Evolutionary conservation across 1,140 invertebrate species (phyloP), one percentile per base, ranked within the genome.

Genomic region (Neodiprion lecontei): DNA sequence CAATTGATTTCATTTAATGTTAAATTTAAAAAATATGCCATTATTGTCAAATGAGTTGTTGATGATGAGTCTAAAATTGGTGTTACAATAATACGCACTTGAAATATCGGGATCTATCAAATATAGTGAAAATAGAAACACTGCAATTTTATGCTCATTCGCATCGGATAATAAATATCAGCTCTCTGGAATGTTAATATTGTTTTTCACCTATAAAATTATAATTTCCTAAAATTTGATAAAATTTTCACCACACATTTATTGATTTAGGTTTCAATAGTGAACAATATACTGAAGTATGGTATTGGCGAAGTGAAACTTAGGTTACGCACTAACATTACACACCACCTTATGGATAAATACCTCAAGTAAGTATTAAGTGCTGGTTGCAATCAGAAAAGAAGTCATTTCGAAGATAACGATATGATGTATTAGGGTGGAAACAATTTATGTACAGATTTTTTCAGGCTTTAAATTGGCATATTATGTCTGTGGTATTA

Each of bases 221-320:
- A 76, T 48, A 74, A 76, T 78, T 21, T 72, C 69, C 11, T 77
- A 65, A 67, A 67, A 47, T 50, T 17, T 66, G 70, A 67, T 66
- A 70, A 67, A 79, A 75, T 49, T 75, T 69, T 47, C 5, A 68
- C 72, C 48, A 79, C 76, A 77, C 76, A 70, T 81, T 76, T 79
- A 78, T 78, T 82, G 78, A 90, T 91, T 67, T 86, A 95, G 94
- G 92, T 96, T 85, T 96, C 97, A 1, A 84, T 98, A 68, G 94
- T 98, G 11, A 99, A 98, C 89, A 97, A 97, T 85, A 89, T 97
- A 68, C 88, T 99, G 70, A 98, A 98, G 89, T 98, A 96, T 92
- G 95, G 96, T 78, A 92, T 99, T 82, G 96, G 96, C 77, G 96
- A 98, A 91, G 89, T 98, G 75, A 98, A 98, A 87, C 89, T 99